These are phyloP conservation scores for Prochilodus magdalenae DNA, from an alignment of 2,113 vertebrate species.

Conservation along the genomic window DNA sequence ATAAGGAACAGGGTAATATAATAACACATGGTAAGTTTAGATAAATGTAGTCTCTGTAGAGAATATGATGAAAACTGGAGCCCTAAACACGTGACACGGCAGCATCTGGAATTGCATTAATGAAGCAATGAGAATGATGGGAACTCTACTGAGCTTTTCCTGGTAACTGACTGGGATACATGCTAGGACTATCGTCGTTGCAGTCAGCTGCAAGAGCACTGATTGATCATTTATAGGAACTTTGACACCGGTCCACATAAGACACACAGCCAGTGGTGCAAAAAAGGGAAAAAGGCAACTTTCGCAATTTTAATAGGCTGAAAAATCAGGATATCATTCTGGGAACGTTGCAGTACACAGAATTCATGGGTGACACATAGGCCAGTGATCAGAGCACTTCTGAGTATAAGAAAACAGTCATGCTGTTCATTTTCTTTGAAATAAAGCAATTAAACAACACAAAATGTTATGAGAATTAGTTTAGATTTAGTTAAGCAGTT, in stretches of 20 bases:
- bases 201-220: slow-evolving; percentile 11
- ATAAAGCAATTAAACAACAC: neutral
- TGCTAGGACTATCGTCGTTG: neutral
- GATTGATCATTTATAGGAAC: slow-evolving; percentile 35
- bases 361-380: slow-evolving; percentile 25
- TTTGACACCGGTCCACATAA: slow-evolving; percentile 18
- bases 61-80: no score
- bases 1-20: no score
- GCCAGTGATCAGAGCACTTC: slow-evolving; percentile 40
- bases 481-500: no score
- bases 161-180: neutral
- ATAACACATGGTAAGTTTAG: no score
- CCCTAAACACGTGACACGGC: no score
- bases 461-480: neutral
- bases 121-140: neutral
- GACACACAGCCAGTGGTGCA: neutral
- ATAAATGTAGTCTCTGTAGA: no score
- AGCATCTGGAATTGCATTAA: neutral
- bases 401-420: slow-evolving; percentile 21
- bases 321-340: slow-evolving; percentile 26
- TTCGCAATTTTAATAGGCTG: slow-evolving; percentile 44
- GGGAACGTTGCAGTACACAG: slow-evolving; percentile 48
- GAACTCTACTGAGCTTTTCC: neutral
- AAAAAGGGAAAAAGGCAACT: neutral
- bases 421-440: slow-evolving; percentile 37